Evolutionary conservation across 2,113 vertebrate genomes (phyloP).

Genomic region (Calyptomena viridis): DNA sequence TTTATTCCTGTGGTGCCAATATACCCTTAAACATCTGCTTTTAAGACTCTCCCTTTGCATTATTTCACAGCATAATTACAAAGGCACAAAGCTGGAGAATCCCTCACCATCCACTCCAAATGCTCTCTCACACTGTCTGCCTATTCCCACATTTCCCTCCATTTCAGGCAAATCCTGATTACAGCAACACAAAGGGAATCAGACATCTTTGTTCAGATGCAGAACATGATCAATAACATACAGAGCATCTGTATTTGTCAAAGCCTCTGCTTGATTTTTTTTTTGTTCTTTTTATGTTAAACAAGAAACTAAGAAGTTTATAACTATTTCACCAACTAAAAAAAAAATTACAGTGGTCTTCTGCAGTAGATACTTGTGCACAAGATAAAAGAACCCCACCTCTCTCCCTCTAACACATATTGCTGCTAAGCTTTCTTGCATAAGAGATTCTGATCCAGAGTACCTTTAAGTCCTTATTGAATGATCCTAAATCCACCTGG

Average conservation of each 20-base stretch:
- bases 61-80: not conserved
- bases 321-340: not conserved
- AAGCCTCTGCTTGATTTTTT: not conserved
- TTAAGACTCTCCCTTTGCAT: not conserved
- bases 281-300: not conserved
- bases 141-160: not conserved
- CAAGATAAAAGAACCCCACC: not conserved
- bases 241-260: not conserved
- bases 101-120: not conserved
- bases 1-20: not conserved
- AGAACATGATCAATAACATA: not conserved
- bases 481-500: not conserved
- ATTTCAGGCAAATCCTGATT: not conserved
- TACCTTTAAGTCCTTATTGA: not conserved
- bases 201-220: not conserved
- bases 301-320: not conserved
- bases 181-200: not conserved
- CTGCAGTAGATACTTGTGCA: not conserved
- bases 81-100: not conserved
- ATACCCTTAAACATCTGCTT: not conserved
- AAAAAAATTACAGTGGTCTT: not conserved
- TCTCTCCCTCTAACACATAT: not conserved
- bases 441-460: not conserved
- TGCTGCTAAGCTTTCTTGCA: fast-evolving
- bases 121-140: not conserved